Evolutionary conservation across 2,888 invertebrate genomes (phyloP), one percentile per base, ranked within the genome.

Genomic region (Brachypalpus laphriformis): DNA sequence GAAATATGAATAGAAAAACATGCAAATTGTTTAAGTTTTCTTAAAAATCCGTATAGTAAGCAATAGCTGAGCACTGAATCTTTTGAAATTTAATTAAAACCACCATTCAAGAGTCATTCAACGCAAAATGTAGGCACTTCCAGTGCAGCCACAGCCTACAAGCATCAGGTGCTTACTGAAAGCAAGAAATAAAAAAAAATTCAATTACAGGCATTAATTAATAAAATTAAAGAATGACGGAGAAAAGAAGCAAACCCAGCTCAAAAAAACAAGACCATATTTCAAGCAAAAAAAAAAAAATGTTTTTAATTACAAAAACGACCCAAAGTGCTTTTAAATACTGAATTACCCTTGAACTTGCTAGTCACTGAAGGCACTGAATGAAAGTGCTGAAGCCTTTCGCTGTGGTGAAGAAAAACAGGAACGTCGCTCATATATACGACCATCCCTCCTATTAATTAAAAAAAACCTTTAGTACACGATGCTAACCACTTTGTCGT

Each of bases 341-440:
- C 61, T 75, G 75, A 63, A 75, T 57, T 82, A 70, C 76, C 81
- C 81, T 82, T 82, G 76, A 82, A 82, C 81, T 76, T 82, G 75
- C 37, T 40, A 68, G 31, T 18, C 20, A 66, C 25, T 74, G 66
- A 59, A 59, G 31, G 25, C 20, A 66, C 25, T 74, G 66, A 59
- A 59, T 51, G 54, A 42, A 63, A 45, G 18, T 37, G n/a, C n/a
- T n/a, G 31, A 63, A 25, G 25, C 31, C 22, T 20, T 66, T 47
- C 25, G 14, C 42, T 16, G 2, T 49, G 8, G 2, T 31, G 34
- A n/a, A n/a, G n/a, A n/a, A n/a, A n/a, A n/a, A n/a, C 34, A 8
- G 34, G 34, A n/a, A n/a, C n/a, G n/a, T n/a, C 1, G 34, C 34
- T 34, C 8, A 9, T 7, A 8, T 4, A 2, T 3, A 47, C 22